Evolutionary conservation across 2,797 vertebrate genomes (phyloP), one percentile per base, ranked within the genome.

Genomic region (Labeo calbasu): DNA sequence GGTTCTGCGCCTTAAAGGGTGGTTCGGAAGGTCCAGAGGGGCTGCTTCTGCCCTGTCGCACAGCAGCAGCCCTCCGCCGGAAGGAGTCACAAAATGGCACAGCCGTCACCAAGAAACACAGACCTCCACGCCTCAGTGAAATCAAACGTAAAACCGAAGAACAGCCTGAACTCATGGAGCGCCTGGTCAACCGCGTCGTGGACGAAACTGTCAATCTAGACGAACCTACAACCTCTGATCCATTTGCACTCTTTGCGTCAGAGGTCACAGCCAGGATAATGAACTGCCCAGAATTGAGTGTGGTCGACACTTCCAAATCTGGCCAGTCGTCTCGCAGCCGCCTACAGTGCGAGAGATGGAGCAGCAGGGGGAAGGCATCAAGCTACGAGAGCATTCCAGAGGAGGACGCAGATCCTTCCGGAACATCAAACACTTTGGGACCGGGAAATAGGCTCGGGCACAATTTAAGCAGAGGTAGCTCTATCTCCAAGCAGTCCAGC

Each of bases 361-460:
- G 93, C 89, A 95, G 93, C 88, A 94, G 97, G 75, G 97, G 95
- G 28, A 99, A 98, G 90, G 95, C 96, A 2, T 96, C 98, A 6
- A 99, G 98, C 89, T 99, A 97, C 43, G 98, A 99, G 86, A 99
- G 98, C 90, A 99, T 99, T 83, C 97, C 98, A 0, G 98, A 99
- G 84, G 98, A 99, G 84, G 97, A 97, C 14, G 84, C 88, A 0
- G 95, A 96, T 87, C 92, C 95, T 66, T 94, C 94, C 57, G 93
- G 93, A n/a, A 93, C 92, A 15, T 87, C 91, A 55, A 96, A 92
- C 87, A 97, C 95, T 57, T 89, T 98, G 21, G 95, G 96, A 12
- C 95, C 94, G 0, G 93, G 94, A 84, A 96, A 90, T 68, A 92
- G 95, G 15, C 91, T 98, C 43, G 97, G 98, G 77, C 97, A 97